Percentiles rank a stretch among this genome's conserved stretches.
Conservation (phyloP, 2,113 vertebrate species). For the Platysternon megacephalum region DNA sequence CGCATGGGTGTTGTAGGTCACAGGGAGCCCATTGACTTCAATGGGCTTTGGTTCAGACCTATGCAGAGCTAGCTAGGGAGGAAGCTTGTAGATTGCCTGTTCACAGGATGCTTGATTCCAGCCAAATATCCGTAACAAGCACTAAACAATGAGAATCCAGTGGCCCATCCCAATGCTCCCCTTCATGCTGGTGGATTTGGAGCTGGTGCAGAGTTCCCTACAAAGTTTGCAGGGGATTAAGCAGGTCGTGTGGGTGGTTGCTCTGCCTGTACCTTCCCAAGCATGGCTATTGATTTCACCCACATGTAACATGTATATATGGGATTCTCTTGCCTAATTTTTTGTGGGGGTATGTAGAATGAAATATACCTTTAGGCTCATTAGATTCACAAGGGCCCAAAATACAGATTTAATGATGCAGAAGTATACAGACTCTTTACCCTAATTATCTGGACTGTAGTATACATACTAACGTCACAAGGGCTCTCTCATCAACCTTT, state of each 20-base stretch:
- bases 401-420: neutral
- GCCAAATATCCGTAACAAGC: neutral
- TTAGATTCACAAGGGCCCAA: neutral
- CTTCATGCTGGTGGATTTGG: neutral
- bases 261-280: neutral
- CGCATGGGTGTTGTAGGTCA: neutral
- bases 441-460: neutral
- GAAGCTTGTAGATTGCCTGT: neutral
- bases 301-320: accelerated
- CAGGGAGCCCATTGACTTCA: neutral
- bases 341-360: neutral
- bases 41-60: neutral
- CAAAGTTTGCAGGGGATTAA: neutral
- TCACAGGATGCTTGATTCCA: neutral
- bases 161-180: neutral
- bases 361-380: neutral
- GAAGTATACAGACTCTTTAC: neutral
- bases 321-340: neutral
- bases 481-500: neutral
- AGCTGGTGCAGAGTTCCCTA: neutral
- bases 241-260: neutral
- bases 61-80: neutral
- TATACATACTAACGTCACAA: neutral
- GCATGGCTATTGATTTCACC: neutral
- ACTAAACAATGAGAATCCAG: neutral